Evolutionary conservation across 2,888 invertebrate species (phyloP).

Genomic region (Halocaridina rubra): DNA sequence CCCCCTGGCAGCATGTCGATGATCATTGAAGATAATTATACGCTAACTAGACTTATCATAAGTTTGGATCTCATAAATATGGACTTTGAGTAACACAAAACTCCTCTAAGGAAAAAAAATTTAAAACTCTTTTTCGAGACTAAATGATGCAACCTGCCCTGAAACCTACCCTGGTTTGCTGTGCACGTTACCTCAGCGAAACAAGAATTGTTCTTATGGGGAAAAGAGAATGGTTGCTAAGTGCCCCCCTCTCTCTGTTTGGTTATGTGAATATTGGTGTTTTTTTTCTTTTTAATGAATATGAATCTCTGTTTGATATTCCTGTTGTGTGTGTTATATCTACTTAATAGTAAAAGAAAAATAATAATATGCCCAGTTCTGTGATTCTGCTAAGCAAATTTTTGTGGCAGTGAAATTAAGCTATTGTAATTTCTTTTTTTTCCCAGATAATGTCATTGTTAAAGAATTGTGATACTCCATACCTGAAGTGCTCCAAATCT

Average conservation of each 20-base stretch:
- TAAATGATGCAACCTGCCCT: not conserved
- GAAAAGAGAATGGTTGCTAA: conserved; percentile 45
- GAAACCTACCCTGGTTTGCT: conserved; percentile 30
- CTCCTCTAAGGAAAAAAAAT: too few relatives aligned
- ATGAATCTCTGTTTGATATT: conserved; percentile 27
- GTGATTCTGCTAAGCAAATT: conserved; percentile 17
- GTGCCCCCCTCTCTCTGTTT: conserved; percentile 34
- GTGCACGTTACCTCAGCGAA: conserved; percentile 39
- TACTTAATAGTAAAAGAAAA: too few relatives aligned
- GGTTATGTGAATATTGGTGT: conserved; percentile 28
- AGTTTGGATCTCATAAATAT: too few relatives aligned
- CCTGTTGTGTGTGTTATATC: conserved; percentile 1
- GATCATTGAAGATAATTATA: not conserved
- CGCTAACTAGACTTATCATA: not conserved
- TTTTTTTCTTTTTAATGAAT: conserved; percentile 11
- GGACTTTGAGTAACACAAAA: too few relatives aligned
- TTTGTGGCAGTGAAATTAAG: not conserved
- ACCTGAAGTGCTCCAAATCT: conserved; percentile 36
- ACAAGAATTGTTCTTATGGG: conserved; percentile 31
- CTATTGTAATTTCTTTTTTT: not conserved
- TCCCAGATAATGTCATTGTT: not conserved
- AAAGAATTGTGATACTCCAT: not conserved
- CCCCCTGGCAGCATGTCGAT: conserved; percentile 18
- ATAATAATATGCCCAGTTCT: conserved; percentile 16
- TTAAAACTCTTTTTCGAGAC: too few relatives aligned